A percentile compares a stretch with the other conserved stretches of the same genome.
phyloP scores from a whole-genome alignment of 1,140 invertebrate genomes.

The Drosophila pseudoobscura region DNA sequence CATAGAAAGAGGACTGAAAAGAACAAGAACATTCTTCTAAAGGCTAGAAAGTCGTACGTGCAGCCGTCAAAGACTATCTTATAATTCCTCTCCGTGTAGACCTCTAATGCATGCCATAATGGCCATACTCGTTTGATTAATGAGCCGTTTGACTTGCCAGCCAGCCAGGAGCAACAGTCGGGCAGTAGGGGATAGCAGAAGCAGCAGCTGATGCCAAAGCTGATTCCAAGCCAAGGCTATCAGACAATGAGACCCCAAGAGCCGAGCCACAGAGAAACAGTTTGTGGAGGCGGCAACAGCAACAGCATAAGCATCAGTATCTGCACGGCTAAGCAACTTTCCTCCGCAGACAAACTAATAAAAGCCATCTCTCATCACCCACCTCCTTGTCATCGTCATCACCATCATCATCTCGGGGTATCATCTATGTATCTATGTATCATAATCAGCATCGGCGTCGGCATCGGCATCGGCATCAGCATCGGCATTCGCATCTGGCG shows the following conservation, averaged over 20 bases:
- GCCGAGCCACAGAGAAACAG: not conserved
- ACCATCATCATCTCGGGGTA: conserved; percentile 3
- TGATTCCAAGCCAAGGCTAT: not conserved
- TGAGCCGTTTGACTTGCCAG: conserved; percentile 63
- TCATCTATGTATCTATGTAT: conserved; percentile 2
- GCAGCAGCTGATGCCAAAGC: conserved; percentile 14
- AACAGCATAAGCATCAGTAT: conserved; percentile 4
- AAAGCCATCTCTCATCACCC: conserved; percentile 44
- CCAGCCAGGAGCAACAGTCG: conserved; percentile 1
- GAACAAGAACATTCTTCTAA: too few relatives aligned
- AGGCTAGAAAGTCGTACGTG: too few relatives aligned
- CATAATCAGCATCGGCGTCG: conserved; percentile 21
- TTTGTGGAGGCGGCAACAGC: not conserved
- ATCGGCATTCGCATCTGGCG: conserved; percentile 8
- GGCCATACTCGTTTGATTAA: conserved; percentile 65
- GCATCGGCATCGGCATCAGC: conserved; percentile 8
- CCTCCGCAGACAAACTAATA: conserved; percentile 52
- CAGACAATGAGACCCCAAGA: conserved; percentile 5
- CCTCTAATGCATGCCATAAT: conserved; percentile 52
- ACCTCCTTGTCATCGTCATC: conserved; percentile 3
- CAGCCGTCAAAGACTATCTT: not conserved
- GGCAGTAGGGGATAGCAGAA: too few relatives aligned
- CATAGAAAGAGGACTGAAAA: too few relatives aligned
- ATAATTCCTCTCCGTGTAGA: conserved; percentile 26
- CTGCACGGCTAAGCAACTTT: conserved; percentile 30